Evolutionary conservation across 1,140 invertebrate genomes (phyloP).

Genomic region (Cherax quadricarinatus): DNA sequence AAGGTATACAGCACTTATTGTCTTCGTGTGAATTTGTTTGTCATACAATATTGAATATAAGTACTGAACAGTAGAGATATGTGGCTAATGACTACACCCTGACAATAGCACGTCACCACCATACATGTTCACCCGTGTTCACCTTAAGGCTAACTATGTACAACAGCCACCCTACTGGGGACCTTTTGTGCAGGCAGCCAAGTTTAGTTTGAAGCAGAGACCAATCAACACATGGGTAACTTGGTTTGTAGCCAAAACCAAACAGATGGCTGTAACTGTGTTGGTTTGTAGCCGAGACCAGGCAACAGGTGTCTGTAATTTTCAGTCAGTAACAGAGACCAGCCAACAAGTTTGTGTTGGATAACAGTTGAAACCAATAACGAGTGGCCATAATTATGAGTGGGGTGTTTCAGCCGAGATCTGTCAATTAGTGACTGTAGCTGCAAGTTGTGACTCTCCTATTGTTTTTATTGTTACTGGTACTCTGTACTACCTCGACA

Average conservation of each 20-base stretch:
- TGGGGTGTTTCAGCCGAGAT: not conserved
- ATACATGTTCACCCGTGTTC: not conserved
- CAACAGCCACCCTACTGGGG: not conserved
- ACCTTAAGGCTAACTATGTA: not conserved
- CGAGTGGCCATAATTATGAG: not conserved
- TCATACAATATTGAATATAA: constrained; percentile 2
- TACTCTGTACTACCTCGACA: not conserved
- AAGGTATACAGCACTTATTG: not conserved
- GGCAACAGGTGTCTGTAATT: not conserved
- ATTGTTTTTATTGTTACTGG: too few species aligned
- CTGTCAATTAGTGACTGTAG: too few species aligned
- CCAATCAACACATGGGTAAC: too few species aligned
- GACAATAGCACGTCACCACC: not conserved
- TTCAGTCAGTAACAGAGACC: too few species aligned
- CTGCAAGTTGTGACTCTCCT: too few species aligned
- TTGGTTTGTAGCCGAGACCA: not conserved
- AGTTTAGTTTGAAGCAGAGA: not conserved
- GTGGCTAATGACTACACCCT: not conserved
- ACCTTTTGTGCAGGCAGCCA: not conserved
- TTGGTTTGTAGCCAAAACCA: not conserved
- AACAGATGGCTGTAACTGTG: not conserved
- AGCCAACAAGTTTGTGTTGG: not conserved
- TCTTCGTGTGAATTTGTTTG: too few species aligned
- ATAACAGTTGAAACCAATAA: not conserved
- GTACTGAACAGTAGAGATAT: not conserved